These are phyloP conservation scores for Toxonevra muliebris DNA, from an alignment of 2,888 invertebrate genomes.

Conservation along the genomic window DNA sequence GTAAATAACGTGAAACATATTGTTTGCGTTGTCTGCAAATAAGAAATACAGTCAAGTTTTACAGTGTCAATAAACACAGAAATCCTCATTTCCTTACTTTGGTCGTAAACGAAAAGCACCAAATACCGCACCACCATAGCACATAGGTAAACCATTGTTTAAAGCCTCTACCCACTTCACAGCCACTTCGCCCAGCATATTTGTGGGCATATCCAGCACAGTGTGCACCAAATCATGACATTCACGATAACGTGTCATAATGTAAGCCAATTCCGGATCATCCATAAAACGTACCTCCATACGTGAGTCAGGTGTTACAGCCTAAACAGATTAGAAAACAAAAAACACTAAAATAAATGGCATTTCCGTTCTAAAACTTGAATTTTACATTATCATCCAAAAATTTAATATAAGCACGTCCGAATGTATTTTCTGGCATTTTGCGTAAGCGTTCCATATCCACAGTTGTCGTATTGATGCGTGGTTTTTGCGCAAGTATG, in stretches of 20 bases:
- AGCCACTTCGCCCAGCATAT: constrained; percentile 90
- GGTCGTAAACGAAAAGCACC: constrained; percentile 88
- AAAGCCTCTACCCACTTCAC: constrained; percentile 99
- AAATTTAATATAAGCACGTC: constrained; percentile 86
- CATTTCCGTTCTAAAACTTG: neutral
- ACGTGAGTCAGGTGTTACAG: constrained; percentile 93
- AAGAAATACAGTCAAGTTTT: neutral
- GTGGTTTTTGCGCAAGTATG: constrained; percentile 81
- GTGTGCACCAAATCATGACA: constrained; percentile 96
- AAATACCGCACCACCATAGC: constrained; percentile 90
- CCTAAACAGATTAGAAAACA: constrained; percentile 52
- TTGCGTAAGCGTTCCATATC: constrained; percentile 75
- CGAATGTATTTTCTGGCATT: constrained; percentile 84
- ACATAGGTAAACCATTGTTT: constrained; percentile 96
- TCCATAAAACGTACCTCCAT: constrained; percentile 90
- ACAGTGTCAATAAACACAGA: constrained; percentile 5
- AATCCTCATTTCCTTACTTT: constrained; percentile 65
- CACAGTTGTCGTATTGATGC: constrained; percentile 85
- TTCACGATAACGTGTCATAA: constrained; percentile 97
- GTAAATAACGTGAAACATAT: constrained; percentile 80
- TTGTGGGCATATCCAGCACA: constrained; percentile 90
- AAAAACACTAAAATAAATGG: neutral
- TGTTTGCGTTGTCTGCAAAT: constrained; percentile 77
- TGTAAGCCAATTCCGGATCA: constrained; percentile 87
- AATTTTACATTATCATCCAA: constrained; percentile 73